Percentiles rank a stretch among this genome's conserved stretches.
Evolutionary conservation across 2,113 vertebrate species (phyloP).

Genomic region (Podiceps cristatus): DNA sequence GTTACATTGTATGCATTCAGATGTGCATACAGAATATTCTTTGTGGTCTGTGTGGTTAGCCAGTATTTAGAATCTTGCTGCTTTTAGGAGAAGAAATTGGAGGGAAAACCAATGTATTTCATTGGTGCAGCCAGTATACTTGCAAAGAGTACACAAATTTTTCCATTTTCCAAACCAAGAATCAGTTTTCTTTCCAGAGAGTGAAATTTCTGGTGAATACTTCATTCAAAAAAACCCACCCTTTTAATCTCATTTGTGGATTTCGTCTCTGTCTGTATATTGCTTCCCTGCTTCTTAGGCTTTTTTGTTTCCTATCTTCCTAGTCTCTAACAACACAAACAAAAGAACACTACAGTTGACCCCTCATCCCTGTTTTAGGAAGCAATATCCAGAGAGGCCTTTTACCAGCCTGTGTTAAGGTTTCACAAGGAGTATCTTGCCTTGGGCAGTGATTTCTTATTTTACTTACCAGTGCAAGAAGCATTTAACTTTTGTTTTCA

Average conservation of each 20-base stretch:
- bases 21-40: not conserved
- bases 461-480: not conserved
- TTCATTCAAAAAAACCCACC: accelerated
- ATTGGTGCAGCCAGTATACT: not conserved
- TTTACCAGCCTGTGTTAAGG: not conserved
- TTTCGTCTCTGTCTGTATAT: not conserved
- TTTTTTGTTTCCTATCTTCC: not conserved
- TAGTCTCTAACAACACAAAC: not conserved
- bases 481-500: not conserved
- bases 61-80: not conserved
- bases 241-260: not conserved
- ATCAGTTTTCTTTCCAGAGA: not conserved
- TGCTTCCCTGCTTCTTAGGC: not conserved
- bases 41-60: not conserved
- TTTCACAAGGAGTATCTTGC: not conserved
- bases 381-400: not conserved
- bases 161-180: not conserved
- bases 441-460: not conserved
- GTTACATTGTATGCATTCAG: not conserved
- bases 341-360: not conserved
- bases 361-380: not conserved
- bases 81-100: not conserved
- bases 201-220: not conserved
- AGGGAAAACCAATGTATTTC: not conserved
- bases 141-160: not conserved